Evolutionary conservation across 2,797 vertebrate genomes (phyloP), one percentile per base, ranked within the genome.

Genomic region (Nannoperca australis): DNA sequence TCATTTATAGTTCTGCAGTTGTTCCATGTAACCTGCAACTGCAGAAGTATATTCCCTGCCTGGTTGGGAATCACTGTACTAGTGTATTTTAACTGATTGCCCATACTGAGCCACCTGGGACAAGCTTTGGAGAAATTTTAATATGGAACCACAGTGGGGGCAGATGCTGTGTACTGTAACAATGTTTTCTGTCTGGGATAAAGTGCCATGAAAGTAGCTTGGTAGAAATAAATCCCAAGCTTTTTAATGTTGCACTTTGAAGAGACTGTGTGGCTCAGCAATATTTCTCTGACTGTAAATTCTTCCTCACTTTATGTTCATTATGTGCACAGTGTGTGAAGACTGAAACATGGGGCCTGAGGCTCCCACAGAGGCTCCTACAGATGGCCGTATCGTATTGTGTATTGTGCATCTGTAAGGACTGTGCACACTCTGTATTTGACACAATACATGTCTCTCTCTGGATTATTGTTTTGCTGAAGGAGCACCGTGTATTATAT

Each of bases 401-500:
- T 88, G 91, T 83, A 70, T 71, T 59, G 85, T 92, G 89, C 88
- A 78, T 86, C 74, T 88, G 79, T 85, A 70, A 75, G 76, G 85
- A 88, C 82, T 73, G 76, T 88, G 85, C 85, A 85, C 83, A 80
- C 73, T 78, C 87, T 88, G 74, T 90, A 86, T 86, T 79, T 51
- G 58, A 88, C 84, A 86, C 84, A 17, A 76, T 63, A 75, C 84
- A 59, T 79, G 74, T 85, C 81, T 87, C 87, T 85, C 79, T 86
- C 70, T 82, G 84, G 82, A 83, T 87, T 68, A 62, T 75, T 83
- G 76, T 92, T 84, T 79, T 54, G 79, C 87, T 91, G 85, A 89
- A 91, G 87, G 86, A 91, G 81, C 92, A 93, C 90, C 24, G 81
- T 92, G 93, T 94, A 94, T 93, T 95, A 95, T 92, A 94, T 95